A percentile compares a stretch with the other conserved stretches of the same genome.
These are phyloP conservation scores for Andrena trimmerana DNA, from an alignment of 2,888 invertebrate genomes.

Conservation along the genomic window DNA sequence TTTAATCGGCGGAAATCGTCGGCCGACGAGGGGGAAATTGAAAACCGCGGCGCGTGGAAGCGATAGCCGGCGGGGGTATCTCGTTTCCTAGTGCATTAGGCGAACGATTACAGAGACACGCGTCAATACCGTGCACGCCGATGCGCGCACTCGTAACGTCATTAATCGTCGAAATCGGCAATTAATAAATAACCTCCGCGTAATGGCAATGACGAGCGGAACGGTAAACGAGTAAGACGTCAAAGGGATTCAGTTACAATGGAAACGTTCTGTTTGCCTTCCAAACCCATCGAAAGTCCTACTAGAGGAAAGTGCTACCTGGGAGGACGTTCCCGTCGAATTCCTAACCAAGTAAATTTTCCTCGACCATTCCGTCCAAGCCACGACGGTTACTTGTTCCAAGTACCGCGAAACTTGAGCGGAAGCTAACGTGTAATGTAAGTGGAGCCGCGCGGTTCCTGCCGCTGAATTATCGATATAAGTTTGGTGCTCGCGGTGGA, in stretches of 20 bases:
- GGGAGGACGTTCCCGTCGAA: conserved; percentile 5
- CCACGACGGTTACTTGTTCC: conserved; percentile 22
- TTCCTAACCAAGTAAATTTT: conserved; percentile 40
- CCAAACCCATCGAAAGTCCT: not conserved
- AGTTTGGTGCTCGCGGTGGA: conserved; percentile 55
- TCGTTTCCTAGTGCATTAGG: conserved; percentile 44
- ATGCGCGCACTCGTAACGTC: not conserved
- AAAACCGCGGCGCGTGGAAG: conserved; percentile 21
- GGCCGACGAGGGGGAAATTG: conserved; percentile 55
- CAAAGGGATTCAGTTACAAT: not conserved
- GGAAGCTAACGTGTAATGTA: conserved; percentile 46
- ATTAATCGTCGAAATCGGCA: conserved; percentile 25
- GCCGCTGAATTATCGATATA: conserved; percentile 69
- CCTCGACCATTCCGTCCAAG: conserved; percentile 30
- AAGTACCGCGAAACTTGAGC: conserved; percentile 51
- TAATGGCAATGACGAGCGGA: not conserved
- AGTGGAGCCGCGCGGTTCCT: conserved; percentile 48
- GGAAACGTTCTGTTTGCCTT: not conserved
- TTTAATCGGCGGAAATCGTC: conserved; percentile 63
- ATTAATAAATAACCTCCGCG: conserved; percentile 6
- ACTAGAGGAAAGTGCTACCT: not conserved
- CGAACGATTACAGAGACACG: not conserved
- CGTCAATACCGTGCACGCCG: conserved; percentile 17
- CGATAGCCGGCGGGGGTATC: conserved; percentile 20
- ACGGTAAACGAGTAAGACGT: not conserved